Percentiles rank a stretch among this genome's conserved stretches.
Evolutionary conservation across 30 jellyfish, hydroid and myxozoan species (phyloP).

Genomic region (Catostylus mosaicus): DNA sequence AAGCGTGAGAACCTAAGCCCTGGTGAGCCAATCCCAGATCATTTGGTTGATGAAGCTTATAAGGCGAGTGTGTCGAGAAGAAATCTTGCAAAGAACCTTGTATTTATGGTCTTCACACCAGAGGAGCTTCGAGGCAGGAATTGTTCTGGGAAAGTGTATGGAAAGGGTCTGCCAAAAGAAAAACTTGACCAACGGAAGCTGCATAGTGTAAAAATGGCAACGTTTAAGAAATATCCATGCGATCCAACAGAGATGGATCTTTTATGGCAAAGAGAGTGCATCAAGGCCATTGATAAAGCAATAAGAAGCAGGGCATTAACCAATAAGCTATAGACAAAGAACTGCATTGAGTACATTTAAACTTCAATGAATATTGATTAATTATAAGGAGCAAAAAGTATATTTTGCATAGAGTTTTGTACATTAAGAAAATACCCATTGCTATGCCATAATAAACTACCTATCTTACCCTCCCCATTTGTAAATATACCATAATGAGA

Average conservation of each 20-base stretch:
- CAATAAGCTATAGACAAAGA: conserved; percentile 14
- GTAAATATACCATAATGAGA: too few species aligned
- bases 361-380: too few species aligned
- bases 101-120: conserved; percentile 37
- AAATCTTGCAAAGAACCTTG: conserved; percentile 66
- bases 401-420: too few species aligned
- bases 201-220: conserved; percentile 44
- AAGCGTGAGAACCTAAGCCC: conserved; percentile 39
- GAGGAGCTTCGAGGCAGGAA: conserved; percentile 67
- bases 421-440: too few species aligned
- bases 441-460: too few species aligned
- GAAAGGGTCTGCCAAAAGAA: conserved; percentile 53
- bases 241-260: conserved; percentile 54
- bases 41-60: conserved; percentile 32
- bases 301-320: conserved; percentile 54
- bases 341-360: background rate
- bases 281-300: conserved; percentile 66
- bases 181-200: conserved; percentile 42
- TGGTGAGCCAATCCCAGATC: conserved; percentile 50
- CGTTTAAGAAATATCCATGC: conserved; percentile 63
- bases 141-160: conserved; percentile 64
- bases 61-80: conserved; percentile 52
- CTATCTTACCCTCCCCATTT: too few species aligned
- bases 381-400: too few species aligned
- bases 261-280: conserved; percentile 70